Base-by-base conservation (phyloP, 2,888 invertebrate genomes). In the Sipha maydis region DNA sequence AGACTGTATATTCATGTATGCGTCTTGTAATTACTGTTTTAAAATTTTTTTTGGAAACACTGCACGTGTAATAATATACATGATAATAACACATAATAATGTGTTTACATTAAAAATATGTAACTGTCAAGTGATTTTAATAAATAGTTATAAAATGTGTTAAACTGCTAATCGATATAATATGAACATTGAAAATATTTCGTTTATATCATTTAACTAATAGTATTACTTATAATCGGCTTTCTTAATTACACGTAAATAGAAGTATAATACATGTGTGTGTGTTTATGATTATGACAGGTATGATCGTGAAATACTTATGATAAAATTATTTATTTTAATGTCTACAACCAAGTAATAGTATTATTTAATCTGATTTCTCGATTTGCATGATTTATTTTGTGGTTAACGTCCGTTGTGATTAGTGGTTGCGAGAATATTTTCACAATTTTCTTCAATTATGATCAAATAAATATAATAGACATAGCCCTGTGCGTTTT, bases 361-460 rank as follows among this genome's bases (percentile, higher is more conserved):
- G 48, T 41, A 82, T 25, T 82, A 14, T 21, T 28, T n/a, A 38
- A 34, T 56, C 34, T 38, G 56, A 38, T 75, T 19, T 84, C 84
- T 84, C 75, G 61, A 75, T 76, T 61, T 76, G 84, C 75, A 84
- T 61, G 38, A n/a, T 21, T 84, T 75, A 38, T 84, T 84, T 76
- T 84, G 84, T 28, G 75, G 75, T 83, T 54, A 54, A 71, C 71
- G 2, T 11, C 21, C 38, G 4, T 71, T 31, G 48, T 83, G 83
- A 83, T 83, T 83, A 71, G 83, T 71, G 83, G 71, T 83, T 21
- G 1, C 31, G 48, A 9, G 8, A 7, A 34, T 34, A 71, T 83
- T 48, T 83, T 83, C 83, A 54, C 71, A 31, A 54, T 19, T 28
- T 41, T 38, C 11, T 41, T 19, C 80, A 25, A 79, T 56, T 69